Percentiles rank a stretch among this genome's conserved stretches.
Evolutionary conservation across 2,797 vertebrate genomes (phyloP).

Genomic region (Poeciliopsis infans): DNA sequence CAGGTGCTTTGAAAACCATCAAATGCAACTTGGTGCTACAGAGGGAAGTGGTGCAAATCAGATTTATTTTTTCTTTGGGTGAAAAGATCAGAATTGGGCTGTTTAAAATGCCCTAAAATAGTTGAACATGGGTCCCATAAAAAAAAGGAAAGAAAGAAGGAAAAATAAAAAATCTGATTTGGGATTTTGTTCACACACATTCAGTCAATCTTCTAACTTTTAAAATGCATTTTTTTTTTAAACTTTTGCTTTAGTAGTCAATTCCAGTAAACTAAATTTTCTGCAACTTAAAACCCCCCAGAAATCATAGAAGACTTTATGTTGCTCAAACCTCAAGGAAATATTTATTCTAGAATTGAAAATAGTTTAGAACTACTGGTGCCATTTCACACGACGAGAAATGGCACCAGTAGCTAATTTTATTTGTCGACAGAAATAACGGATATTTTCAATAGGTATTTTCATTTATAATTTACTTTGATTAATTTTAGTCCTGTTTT

Average conservation of each 20-base stretch:
- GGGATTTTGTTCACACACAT: background rate
- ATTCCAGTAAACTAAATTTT: background rate
- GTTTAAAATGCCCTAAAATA: background rate
- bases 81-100: background rate
- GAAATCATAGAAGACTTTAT: background rate
- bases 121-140: background rate
- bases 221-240: background rate
- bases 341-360: background rate
- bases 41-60: background rate
- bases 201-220: background rate
- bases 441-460: too few species aligned
- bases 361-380: background rate
- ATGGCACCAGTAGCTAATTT: too few species aligned
- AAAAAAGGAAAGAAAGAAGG: too few species aligned
- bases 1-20: background rate
- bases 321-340: background rate
- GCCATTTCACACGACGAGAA: too few species aligned
- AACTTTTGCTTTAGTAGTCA: background rate
- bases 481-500: background rate
- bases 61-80: background rate
- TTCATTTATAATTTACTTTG: too few species aligned
- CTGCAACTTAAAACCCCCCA: background rate
- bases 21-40: background rate
- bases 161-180: background rate
- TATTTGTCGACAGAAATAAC: too few species aligned